Base-by-base conservation (phyloP, 2,888 invertebrate species). In the Amphipyra tragopoginis region DNA sequence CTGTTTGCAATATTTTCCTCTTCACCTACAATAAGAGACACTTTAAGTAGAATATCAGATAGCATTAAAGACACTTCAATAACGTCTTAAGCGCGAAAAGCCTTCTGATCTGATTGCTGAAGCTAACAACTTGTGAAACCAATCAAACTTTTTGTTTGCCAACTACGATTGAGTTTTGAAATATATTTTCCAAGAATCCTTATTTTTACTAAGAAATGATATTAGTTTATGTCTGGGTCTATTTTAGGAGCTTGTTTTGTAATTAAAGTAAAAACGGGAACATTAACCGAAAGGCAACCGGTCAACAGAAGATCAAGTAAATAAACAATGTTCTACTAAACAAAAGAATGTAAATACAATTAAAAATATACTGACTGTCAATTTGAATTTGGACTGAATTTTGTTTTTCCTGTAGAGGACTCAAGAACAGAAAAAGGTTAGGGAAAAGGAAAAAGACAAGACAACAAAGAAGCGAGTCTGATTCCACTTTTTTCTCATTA, bases 141-240 rank as follows among this genome's bases (percentile, higher is more conserved):
- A 75, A 82, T 81, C 64, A 65, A 78, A 80, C 64, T 79, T 79
- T 66, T 74, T 71, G 68, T 71, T 81, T 57, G 47, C 50, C 29
- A 76, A 72, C 74, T 75, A 65, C 47, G 74, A 82, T 76, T 72
- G 65, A 63, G 58, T 60, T 74, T 61, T 62, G 44, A 69, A 67
- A 67, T 61, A 52, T 61, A 34, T 63, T 61, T 56, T 50, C 49
- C 36, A 42, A 59, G 53, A 54, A 48, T 26, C 15, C 40, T 66
- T 44, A 47, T 21, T 21, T 45, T 38, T 15, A 26, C 13, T 39
- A 39, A 44, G 11, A 57, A 52, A 53, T 33, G 36, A 14, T 62
- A 26, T 57, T 54, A 61, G 47, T 55, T 62, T 43, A 39, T 39
- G 36, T 45, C 44, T 52, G n/a, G 11, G 13, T 58, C 44, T 64